phyloP scores from a whole-genome alignment of 2,113 vertebrate species.

The Oreochromis spilurus region DNA sequence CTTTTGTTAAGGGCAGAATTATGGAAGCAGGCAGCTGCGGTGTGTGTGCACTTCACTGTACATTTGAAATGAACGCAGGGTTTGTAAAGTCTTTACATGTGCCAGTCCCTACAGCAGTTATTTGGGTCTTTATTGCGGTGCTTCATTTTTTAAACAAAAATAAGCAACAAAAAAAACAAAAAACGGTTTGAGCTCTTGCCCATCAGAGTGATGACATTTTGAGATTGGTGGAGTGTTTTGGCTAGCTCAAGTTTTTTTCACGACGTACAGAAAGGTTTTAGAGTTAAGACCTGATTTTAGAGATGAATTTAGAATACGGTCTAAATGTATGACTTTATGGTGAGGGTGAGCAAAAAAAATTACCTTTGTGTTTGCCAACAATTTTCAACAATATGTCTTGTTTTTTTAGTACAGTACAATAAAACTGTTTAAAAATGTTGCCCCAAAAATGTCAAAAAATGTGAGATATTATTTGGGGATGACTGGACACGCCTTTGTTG shows the following conservation, averaged over 20 bases:
- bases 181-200: background rate
- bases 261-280: background rate
- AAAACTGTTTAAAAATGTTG: background rate
- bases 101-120: background rate
- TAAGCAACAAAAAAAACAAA: rapidly evolving
- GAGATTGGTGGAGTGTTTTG: background rate
- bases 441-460: background rate
- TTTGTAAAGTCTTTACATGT: background rate
- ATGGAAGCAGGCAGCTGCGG: background rate
- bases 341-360: background rate
- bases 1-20: background rate
- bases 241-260: background rate
- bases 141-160: background rate
- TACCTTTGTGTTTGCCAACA: background rate
- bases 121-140: background rate
- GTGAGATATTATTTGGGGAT: background rate
- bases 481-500: background rate
- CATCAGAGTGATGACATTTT: background rate
- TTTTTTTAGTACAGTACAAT: background rate
- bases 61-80: background rate
- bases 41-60: background rate
- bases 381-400: background rate
- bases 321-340: background rate
- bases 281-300: background rate
- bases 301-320: background rate